Evolutionary conservation across 2,113 vertebrate species (phyloP), one percentile per base, ranked within the genome.

Genomic region (Pao palembangensis): DNA sequence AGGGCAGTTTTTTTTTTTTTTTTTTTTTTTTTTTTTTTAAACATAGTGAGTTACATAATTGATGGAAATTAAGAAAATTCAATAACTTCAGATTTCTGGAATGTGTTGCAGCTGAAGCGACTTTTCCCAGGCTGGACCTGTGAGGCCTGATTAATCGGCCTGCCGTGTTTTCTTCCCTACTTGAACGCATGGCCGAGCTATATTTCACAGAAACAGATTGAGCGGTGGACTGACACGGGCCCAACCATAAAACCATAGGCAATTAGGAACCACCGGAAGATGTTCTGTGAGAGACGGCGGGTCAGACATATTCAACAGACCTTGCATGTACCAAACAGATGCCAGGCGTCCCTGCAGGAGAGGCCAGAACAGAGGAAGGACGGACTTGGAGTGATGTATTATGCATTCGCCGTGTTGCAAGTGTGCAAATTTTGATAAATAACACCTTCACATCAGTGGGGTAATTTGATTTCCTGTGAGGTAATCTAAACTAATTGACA

Each of bases 181-280:
- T 87, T 89, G 76, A 88, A 84, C 84, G 85, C 79, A 85, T 89
- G 88, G 87, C 85, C 83, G 64, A 69, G 81, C 81, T 81, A 88
- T 88, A 89, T 89, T 90, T 91, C 86, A 87, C 76, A 16, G 76
- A 60, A 84, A 81, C 73, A 87, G 89, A 90, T 85, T 81, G 81
- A 90, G 83, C 55, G 51, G 65, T 58, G 77, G 72, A 82, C 64
- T 80, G 85, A 87, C 76, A 82, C 67, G 57, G 66, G 79, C 85
- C 79, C 79, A 78, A 73, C 73, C 79, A 85, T 85, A 84, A 89
- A 91, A 84, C 84, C 76, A 79, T 80, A 85, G 87, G 78, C 89
- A 90, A 90, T 90, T 89, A 91, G 82, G 74, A 80, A 73, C 67
- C 77, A 66, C 59, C 63, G 72, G 76, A 88, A 80, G 73, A 85